Base-by-base conservation (phyloP, 2,113 vertebrate genomes). In the Hippocampus zosterae region DNA sequence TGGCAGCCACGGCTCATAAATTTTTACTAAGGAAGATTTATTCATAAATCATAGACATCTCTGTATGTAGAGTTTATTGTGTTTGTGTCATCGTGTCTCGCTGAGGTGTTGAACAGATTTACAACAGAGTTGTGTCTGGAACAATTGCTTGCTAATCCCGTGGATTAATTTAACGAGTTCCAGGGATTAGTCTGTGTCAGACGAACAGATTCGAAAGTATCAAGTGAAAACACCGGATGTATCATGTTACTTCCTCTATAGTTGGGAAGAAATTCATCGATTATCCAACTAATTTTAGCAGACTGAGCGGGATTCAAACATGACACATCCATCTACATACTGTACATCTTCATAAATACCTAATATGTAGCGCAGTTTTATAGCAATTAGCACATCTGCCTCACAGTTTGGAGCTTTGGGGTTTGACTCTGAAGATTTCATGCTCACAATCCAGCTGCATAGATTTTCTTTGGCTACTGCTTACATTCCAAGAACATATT, bases 151-250 rank as follows among this genome's bases (percentile, higher is more conserved):
- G 71, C 66, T 84, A 85, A 90, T 91, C 84, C 78, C 23, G 41
- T 21, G 72, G 82, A 89, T 87, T 89, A 68, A 85, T 83, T 90
- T 81, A 89, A 87, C 86, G 70, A 53, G 67, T 80, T 78, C 72
- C 76, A 44, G 67, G 74, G 78, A 89, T 93, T 89, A 91, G 90
- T 83, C 85, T 82, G 81, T 72, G 73, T 69, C 71, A 55, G 53
- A 68, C 71, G 68, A 72, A 78, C 46, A 61, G 5, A 42, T 68
- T 71, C 18, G 55, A 57, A 57, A 57, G 55, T 60, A 16, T 16
- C 25, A 8, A 29, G 15, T 29, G 57, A 18, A 33, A 33, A 18
- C 27, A 18, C n/a, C 21, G 52, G 21, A 55, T 21, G 52, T 52
- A 19, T 52, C 16, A 21, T 52, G 48, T 52, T 18, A 7, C 48